Evolutionary conservation across 1,140 invertebrate genomes (phyloP), one percentile per base, ranked within the genome.

Genomic region (Drosophila sechellia): DNA sequence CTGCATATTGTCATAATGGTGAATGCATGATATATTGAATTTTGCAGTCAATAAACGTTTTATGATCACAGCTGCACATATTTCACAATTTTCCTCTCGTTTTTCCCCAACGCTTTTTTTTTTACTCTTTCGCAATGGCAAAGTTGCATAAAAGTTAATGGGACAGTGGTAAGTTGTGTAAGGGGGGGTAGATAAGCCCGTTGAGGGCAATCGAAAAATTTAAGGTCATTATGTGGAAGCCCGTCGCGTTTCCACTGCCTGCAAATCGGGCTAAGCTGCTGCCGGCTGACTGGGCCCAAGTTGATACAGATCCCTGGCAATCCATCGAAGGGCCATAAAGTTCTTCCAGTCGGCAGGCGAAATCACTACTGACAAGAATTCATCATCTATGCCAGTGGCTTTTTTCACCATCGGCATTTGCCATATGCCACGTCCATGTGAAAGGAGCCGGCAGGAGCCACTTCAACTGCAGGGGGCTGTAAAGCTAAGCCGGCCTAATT

Each of bases 21-120:
- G 79, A 83, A 79, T 72, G 64, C 65, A 87, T 90, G 90, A 91
- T 87, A 91, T 91, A 91, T 91, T 86, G 77, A 91, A 84, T 76
- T 90, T 85, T 89, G 73, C 79, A 83, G 76, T 87, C 87, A 84
- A 90, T 90, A 87, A 84, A 84, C 73, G 72, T 81, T 90, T 90
- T 77, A 81, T 80, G 66, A 76, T 81, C 90, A 77, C 79, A 91
- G 76, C 79, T 83, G 78, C 71, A 83, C 55, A 83, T 73, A 79
- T 73, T 65, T 76, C 71, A 60, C 49, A 70, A 70, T 70, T 69
- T 70, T 56, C 66, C 50, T 70, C 66, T 70, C 66, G 66, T 49
- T 70, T 70, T 57, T 70, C 34, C 61, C 34, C 40, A 37, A 39
- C 37, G 37, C 37, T 11, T 40, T 12, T 39, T 12, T 39, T 39